These are phyloP conservation scores for Trypoxylon attenuatum DNA, from an alignment of 2,888 invertebrate species.

Conservation along the genomic window DNA sequence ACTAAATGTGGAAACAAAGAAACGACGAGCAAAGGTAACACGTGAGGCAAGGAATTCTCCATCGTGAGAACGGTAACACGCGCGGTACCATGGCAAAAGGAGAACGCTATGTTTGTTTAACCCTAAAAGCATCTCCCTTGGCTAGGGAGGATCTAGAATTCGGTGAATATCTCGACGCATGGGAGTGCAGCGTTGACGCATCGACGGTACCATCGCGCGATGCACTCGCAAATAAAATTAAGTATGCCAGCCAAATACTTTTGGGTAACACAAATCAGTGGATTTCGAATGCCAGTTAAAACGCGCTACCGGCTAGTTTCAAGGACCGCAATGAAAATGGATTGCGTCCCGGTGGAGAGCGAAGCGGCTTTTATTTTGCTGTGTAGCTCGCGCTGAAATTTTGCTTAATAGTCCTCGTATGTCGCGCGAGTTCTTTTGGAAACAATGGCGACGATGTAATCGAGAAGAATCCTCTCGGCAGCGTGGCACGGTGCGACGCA, in stretches of 20 bases:
- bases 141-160: slow-evolving; percentile 13
- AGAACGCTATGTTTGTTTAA: slow-evolving; percentile 61
- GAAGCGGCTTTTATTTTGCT: slow-evolving; percentile 23
- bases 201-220: too few relatives aligned
- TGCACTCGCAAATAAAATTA: slow-evolving; percentile 29
- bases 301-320: slow-evolving; percentile 18
- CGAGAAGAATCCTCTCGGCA: slow-evolving; percentile 31
- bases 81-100: slow-evolving; percentile 48
- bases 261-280: slow-evolving; percentile 34
- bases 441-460: slow-evolving; percentile 37
- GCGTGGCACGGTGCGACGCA: background rate
- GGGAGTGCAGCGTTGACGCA: too few relatives aligned
- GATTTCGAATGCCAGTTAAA: slow-evolving; percentile 32
- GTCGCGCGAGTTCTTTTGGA: slow-evolving; percentile 33
- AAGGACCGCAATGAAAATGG: slow-evolving; percentile 33
- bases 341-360: slow-evolving; percentile 39
- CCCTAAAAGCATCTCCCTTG: slow-evolving; percentile 52
- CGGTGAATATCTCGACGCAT: slow-evolving; percentile 1
- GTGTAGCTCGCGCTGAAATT: slow-evolving; percentile 25
- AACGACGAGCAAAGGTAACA: slow-evolving; percentile 11
- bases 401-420: slow-evolving; percentile 41
- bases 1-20: too few relatives aligned
- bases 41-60: slow-evolving; percentile 31
- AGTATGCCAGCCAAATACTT: slow-evolving; percentile 32
- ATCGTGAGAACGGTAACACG: slow-evolving; percentile 59